Percentiles rank a stretch among this genome's conserved stretches.
Conservation (phyloP, 2,113 vertebrate species). For the Alethe diademata region DNA sequence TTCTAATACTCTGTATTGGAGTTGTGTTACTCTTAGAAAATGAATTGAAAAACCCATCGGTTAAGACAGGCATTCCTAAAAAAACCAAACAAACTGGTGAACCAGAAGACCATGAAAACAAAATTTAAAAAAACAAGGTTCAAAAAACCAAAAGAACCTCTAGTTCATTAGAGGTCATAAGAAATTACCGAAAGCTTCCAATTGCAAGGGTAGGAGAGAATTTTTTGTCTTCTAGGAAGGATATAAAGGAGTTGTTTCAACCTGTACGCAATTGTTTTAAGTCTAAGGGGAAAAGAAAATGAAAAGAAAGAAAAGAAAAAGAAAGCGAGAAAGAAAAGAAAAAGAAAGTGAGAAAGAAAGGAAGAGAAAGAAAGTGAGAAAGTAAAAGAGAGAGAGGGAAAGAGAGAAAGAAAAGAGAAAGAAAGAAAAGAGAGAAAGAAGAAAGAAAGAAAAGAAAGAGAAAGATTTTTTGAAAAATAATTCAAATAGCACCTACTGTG, state of each 20-base stretch:
- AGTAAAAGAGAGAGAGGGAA: too few species aligned
- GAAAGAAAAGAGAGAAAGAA: neutral
- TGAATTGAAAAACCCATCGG: neutral
- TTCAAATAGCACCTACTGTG: neutral
- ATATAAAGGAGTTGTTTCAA: neutral
- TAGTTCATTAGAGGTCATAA: neutral
- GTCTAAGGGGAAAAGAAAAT: neutral
- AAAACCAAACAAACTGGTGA: neutral
- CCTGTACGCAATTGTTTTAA: neutral
- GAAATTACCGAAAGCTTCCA: neutral
- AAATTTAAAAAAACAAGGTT: neutral
- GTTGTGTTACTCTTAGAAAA: neutral
- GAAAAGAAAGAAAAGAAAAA: rapidly evolving
- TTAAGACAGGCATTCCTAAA: neutral
- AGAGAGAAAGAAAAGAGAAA: neutral
- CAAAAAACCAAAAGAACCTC: neutral
- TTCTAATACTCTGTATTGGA: neutral
- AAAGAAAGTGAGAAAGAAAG: neutral
- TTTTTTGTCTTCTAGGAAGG: neutral
- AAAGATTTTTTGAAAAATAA: neutral
- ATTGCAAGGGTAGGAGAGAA: neutral
- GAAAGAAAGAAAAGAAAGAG: too few species aligned
- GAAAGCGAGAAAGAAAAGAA: too few species aligned
- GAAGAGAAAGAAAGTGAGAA: too few species aligned
- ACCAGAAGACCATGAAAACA: neutral